Conservation (phyloP, 2,888 invertebrate species). For the Orthosia cruda region DNA sequence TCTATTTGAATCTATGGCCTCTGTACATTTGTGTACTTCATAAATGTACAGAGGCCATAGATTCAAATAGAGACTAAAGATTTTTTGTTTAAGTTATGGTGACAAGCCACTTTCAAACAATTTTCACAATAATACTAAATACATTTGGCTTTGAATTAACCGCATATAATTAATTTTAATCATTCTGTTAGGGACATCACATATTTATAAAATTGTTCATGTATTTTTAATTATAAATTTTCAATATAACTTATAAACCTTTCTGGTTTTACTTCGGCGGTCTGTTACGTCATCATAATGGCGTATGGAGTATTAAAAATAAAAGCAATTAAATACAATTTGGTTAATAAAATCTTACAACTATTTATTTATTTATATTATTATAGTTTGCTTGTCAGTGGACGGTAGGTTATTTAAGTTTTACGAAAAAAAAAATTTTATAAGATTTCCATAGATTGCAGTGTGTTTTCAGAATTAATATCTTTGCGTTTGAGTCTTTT, state of each 20-base stretch:
- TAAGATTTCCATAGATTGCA: too few relatives aligned
- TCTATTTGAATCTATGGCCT: too few relatives aligned
- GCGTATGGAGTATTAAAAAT: conserved; percentile 71
- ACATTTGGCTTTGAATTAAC: conserved; percentile 44
- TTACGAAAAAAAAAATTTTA: too few relatives aligned
- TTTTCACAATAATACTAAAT: conserved; percentile 51
- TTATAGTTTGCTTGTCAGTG: conserved; percentile 51
- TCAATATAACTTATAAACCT: conserved; percentile 59
- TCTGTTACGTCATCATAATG: conserved; percentile 59
- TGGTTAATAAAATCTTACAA: conserved; percentile 73
- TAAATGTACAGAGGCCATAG: neutral
- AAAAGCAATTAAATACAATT: conserved; percentile 74
- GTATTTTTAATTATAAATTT: conserved; percentile 38
- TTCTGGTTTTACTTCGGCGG: conserved; percentile 70
- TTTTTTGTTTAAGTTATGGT: too few relatives aligned
- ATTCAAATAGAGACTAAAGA: neutral
- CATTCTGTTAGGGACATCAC: conserved; percentile 44
- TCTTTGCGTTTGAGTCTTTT: too few relatives aligned
- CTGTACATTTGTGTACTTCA: too few relatives aligned
- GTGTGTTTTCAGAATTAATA: too few relatives aligned
- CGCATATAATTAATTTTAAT: conserved; percentile 35
- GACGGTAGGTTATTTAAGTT: conserved; percentile 18
- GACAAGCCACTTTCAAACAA: conserved; percentile 47
- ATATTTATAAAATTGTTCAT: conserved; percentile 53
- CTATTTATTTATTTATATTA: conserved; percentile 70